Base-by-base conservation (phyloP, 2,113 vertebrate genomes). In the Cynoglossus semilaevis region DNA sequence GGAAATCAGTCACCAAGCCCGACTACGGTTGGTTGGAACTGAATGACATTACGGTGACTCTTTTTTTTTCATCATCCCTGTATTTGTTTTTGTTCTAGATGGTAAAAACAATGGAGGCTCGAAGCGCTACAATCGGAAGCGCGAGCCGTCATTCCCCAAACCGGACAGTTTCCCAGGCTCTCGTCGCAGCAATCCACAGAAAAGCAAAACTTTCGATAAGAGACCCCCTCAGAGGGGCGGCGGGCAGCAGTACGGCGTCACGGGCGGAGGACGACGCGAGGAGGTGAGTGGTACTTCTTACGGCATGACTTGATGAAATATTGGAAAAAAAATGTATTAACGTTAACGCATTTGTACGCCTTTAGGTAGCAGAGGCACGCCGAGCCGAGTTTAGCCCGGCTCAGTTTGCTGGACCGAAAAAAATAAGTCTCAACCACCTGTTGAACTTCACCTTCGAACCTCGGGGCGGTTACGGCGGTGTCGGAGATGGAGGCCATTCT, bases 171-270 rank as follows among this genome's bases (percentile, higher is more conserved):
- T 94, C 84, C 84, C 88, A 49, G 91, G 92, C 82, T 91, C 90
- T 82, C 94, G 94, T 81, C 96, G 94, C 92, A 91, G 94, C 94
- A 92, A 84, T 93, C 88, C 96, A 96, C 96, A 98, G 93, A 99
- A 99, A 98, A 92, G 93, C 95, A 99, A 98, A 92, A 93, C 91
- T 96, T 99, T 98, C 94, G 96, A 98, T 86, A 98, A 99, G 95
- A 95, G 94, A 95, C 97, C 96, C 75, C 92, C 93, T 55, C 94
- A 97, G 74, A 95, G 94, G 89, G 94, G 95, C 46, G 92, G 91
- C 76, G 88, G 83, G 5, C 90, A 90, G 89, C 87, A 91, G 86
- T 96, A 94, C 93, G 93, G 94, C 49, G 87, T 90, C 90, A 38
- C 87, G 93, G 93, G 89, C 88, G 95, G 95, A 92, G 97, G 97